Percentiles rank a stretch among this genome's conserved stretches.
phyloP scores from a whole-genome alignment of 2,113 vertebrate genomes.

The Bos taurus region DNA sequence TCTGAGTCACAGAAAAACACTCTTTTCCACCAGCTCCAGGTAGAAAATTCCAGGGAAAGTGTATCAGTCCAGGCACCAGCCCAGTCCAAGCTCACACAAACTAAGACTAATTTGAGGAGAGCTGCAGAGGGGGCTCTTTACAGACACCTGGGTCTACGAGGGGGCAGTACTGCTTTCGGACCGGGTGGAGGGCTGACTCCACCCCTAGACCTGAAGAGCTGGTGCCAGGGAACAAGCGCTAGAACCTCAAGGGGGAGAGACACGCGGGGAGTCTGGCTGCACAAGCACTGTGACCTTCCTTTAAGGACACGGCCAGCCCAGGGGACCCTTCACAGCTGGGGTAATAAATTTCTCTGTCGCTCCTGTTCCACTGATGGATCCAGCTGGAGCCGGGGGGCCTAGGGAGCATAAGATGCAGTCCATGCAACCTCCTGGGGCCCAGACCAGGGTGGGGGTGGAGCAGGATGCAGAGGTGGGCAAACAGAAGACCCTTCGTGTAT shows the following conservation, averaged over 20 bases:
- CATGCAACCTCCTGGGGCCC: neutral
- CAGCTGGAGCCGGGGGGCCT: neutral
- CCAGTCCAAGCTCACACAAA: neutral
- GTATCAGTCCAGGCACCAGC: no score
- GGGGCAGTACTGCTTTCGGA: neutral
- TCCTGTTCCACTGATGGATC: neutral
- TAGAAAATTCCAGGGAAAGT: neutral
- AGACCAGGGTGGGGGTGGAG: neutral
- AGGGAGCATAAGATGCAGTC: neutral
- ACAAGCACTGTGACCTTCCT: rapidly evolving
- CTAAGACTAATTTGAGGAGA: neutral
- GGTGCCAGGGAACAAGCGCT: neutral
- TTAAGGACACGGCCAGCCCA: neutral
- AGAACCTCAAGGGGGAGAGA: neutral
- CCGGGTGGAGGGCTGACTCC: no score
- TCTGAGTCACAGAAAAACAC: neutral
- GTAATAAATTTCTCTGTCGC: neutral
- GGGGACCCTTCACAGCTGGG: neutral
- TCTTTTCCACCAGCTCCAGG: neutral
- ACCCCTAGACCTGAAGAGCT: neutral
- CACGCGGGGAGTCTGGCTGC: rapidly evolving
- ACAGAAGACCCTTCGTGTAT: neutral
- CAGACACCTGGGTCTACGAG: neutral
- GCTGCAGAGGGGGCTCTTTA: neutral
- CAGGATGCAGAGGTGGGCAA: no score